Percentiles rank a stretch among this genome's conserved stretches.
Conservation (phyloP, 2,797 vertebrate species). For the Phoeniculus purpureus region DNA sequence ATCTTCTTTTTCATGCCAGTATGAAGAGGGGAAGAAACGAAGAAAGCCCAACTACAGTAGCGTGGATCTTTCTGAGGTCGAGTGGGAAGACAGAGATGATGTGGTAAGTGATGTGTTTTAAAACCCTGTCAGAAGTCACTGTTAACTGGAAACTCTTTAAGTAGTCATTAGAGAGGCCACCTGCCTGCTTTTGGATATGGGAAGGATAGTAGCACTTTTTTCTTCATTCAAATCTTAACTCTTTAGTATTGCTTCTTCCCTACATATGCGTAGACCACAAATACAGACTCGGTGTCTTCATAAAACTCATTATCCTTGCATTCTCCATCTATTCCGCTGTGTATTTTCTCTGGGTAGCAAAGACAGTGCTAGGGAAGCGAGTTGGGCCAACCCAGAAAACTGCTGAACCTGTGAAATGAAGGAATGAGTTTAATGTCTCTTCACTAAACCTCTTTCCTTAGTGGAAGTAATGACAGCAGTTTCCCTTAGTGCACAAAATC, state of each 20-base stretch:
- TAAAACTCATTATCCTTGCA: neutral
- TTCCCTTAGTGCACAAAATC: neutral
- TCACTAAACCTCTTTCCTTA: neutral
- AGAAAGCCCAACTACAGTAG: slow-evolving; percentile 97
- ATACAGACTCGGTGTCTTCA: neutral
- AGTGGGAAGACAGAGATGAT: slow-evolving; percentile 97
- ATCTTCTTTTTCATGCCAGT: slow-evolving; percentile 77
- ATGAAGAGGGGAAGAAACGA: slow-evolving; percentile 93
- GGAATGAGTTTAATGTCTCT: neutral
- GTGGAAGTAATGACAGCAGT: neutral
- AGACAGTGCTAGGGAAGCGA: neutral
- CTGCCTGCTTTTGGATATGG: neutral
- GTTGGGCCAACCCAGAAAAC: neutral
- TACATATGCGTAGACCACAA: neutral
- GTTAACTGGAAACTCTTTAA: neutral
- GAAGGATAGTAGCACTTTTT: neutral
- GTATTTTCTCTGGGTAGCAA: neutral
- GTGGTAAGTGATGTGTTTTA: slow-evolving; percentile 81
- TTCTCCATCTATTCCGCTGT: neutral
- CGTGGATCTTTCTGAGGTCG: slow-evolving; percentile 97
- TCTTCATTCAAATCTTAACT: neutral
- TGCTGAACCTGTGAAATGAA: neutral
- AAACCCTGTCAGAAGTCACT: neutral
- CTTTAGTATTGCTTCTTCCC: neutral
- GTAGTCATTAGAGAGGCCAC: neutral